Percentiles rank a stretch among this genome's conserved stretches.
phyloP scores from a whole-genome alignment of 1,140 invertebrate genomes.

The Cecropterus lyciades region DNA sequence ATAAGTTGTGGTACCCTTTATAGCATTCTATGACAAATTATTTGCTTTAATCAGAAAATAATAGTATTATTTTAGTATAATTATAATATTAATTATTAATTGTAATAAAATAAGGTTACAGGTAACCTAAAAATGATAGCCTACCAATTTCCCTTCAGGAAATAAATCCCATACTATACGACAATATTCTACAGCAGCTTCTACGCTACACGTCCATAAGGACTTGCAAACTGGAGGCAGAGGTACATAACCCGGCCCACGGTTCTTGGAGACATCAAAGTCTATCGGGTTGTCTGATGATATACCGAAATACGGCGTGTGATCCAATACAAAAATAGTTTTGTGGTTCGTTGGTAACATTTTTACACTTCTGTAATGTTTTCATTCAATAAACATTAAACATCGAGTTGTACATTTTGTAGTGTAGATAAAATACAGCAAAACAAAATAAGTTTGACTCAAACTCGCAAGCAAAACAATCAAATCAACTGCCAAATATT shows the following conservation, averaged over 20 bases:
- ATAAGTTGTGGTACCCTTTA: too few relatives aligned
- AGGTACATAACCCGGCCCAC: slow-evolving; percentile 87
- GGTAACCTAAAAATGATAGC: background rate
- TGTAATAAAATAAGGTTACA: background rate
- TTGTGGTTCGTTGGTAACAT: slow-evolving; percentile 91
- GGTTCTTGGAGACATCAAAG: slow-evolving; percentile 93
- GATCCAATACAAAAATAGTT: slow-evolving; percentile 97
- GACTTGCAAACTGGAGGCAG: slow-evolving; percentile 93
- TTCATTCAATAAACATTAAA: too few relatives aligned
- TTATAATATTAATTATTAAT: too few relatives aligned
- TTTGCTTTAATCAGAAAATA: too few relatives aligned
- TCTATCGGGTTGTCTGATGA: slow-evolving; percentile 94
- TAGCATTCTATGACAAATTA: too few relatives aligned
- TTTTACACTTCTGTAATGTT: too few relatives aligned
- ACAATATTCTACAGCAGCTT: slow-evolving; percentile 97
- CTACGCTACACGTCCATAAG: slow-evolving; percentile 97
- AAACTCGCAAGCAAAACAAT: too few relatives aligned
- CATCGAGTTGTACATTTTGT: too few relatives aligned
- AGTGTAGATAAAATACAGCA: too few relatives aligned
- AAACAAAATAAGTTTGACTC: too few relatives aligned
- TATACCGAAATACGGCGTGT: slow-evolving; percentile 94
- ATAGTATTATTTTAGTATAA: too few relatives aligned
- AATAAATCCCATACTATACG: slow-evolving; percentile 98
- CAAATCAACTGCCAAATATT: too few relatives aligned
- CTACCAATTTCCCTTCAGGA: slow-evolving; percentile 93